Evolutionary conservation across 2,797 vertebrate species (phyloP), one percentile per base, ranked within the genome.

Genomic region (Peromyscus aztecus): DNA sequence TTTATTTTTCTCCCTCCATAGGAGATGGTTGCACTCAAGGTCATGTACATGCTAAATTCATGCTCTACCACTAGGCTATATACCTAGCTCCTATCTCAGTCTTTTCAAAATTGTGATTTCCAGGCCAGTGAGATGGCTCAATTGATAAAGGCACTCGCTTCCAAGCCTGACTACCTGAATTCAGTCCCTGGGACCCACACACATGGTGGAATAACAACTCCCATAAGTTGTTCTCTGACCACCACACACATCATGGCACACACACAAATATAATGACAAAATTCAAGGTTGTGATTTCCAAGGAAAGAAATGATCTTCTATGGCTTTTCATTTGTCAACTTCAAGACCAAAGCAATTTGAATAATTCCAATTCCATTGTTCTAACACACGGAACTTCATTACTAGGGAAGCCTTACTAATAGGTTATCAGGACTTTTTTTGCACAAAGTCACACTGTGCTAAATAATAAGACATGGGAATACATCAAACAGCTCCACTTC

Each of bases 401-500:
- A 96, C 94, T 90, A 97, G 82, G 69, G n/a, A 97, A 96, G 17
- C 43, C 97, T 76, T 96, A 91, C 67, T 97, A 96, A 97, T 96
- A 96, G 77, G 61, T 94, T 97, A 97, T 71, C 59, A 61, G 16
- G 10, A 55, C 37, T 2, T 84, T 49, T 83, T 91, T 57, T 83
- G 24, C 87, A 71, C 89, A 81, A 94, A 84, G 71, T 93, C 94
- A 97, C 96, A 97, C 94, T 97, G 94, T 90, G 83, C 40, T 97
- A 97, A 97, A 84, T 97, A 97, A 96, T 96, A 95, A 95, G 81
- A 78, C 95, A 96, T 85, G 94, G 92, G 89, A 97, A 95, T 97
- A 97, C 94, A 52, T 94, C 57, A 49, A 98, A 96, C 96, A 98
- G 94, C 86, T 98, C 98, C 98, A 94, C 83, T 98, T 98, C 96